A percentile compares a stretch with the other conserved stretches of the same genome.
Evolutionary conservation across 2,888 invertebrate genomes (phyloP).

Genomic region (Drosophila rubida): DNA sequence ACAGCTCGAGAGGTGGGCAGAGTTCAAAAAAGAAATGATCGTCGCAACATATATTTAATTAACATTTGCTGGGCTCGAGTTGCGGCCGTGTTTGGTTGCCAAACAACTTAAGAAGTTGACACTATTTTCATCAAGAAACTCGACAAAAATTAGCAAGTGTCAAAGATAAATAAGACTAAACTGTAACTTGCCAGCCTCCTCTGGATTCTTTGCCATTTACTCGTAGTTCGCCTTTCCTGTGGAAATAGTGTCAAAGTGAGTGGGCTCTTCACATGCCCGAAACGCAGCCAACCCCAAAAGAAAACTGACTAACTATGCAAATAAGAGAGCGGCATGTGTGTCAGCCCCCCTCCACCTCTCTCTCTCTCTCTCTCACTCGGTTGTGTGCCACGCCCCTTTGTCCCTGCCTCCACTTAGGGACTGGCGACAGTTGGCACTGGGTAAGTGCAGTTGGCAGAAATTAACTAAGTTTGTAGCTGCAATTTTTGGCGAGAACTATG

Average conservation of each 20-base stretch:
- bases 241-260: slow-evolving; percentile 74
- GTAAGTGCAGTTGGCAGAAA: slow-evolving; percentile 78
- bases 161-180: slow-evolving; percentile 72
- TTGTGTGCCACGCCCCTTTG: slow-evolving; percentile 27
- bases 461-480: slow-evolving; percentile 80
- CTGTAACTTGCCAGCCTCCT: slow-evolving; percentile 2
- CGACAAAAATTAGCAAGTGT: slow-evolving; percentile 76
- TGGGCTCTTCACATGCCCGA: slow-evolving; percentile 63
- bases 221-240: slow-evolving; percentile 52
- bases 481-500: slow-evolving; percentile 79
- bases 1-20: slow-evolving; percentile 6
- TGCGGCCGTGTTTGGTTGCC: slow-evolving; percentile 60
- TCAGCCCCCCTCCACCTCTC: neutral
- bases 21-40: neutral
- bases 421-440: slow-evolving; percentile 65
- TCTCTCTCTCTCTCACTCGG: neutral
- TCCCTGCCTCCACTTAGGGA: neutral
- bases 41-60: slow-evolving; percentile 17
- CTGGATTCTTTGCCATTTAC: slow-evolving; percentile 54
- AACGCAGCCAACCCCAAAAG: slow-evolving; percentile 2
- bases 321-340: slow-evolving; percentile 69
- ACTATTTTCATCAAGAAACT: slow-evolving; percentile 68
- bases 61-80: slow-evolving; percentile 7
- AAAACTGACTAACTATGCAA: slow-evolving; percentile 73
- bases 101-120: slow-evolving; percentile 77